Evolutionary conservation across 2,888 invertebrate species (phyloP).

Genomic region (Archips crataeganus): DNA sequence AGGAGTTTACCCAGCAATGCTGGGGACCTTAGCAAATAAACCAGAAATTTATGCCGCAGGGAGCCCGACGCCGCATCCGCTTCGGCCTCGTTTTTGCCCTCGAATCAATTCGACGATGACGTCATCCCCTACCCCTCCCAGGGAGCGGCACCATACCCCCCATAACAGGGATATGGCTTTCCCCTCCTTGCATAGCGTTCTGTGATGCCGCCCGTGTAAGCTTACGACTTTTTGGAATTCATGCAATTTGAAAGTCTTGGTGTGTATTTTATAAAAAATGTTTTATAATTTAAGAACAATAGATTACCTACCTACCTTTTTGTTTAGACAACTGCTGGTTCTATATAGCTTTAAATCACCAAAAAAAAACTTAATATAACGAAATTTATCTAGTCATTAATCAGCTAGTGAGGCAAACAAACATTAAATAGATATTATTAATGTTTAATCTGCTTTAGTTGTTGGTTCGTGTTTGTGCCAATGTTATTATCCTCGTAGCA

Average conservation of each 20-base stretch:
- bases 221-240: slow-evolving; percentile 30
- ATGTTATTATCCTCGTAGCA: slow-evolving; percentile 11
- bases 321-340: neutral
- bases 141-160: slow-evolving; percentile 48
- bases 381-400: neutral
- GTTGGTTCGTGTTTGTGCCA: slow-evolving; percentile 5
- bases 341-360: neutral
- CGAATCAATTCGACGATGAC: slow-evolving; percentile 82
- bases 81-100: slow-evolving; percentile 78
- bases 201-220: slow-evolving; percentile 48
- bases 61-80: slow-evolving; percentile 72
- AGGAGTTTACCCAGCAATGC: slow-evolving; percentile 37
- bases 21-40: slow-evolving; percentile 67
- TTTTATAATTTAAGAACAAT: neutral
- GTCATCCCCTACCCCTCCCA: slow-evolving; percentile 63
- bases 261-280: neutral
- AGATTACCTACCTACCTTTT: neutral
- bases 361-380: neutral
- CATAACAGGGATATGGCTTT: slow-evolving; percentile 70
- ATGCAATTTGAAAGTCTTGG: neutral
- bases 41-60: slow-evolving; percentile 74
- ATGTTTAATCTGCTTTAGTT: slow-evolving; percentile 3
- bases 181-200: slow-evolving; percentile 67
- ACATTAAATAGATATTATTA: neutral
- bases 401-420: neutral